phyloP scores from a whole-genome alignment of 2,888 invertebrate genomes.

The Aporophyla nigra region DNA sequence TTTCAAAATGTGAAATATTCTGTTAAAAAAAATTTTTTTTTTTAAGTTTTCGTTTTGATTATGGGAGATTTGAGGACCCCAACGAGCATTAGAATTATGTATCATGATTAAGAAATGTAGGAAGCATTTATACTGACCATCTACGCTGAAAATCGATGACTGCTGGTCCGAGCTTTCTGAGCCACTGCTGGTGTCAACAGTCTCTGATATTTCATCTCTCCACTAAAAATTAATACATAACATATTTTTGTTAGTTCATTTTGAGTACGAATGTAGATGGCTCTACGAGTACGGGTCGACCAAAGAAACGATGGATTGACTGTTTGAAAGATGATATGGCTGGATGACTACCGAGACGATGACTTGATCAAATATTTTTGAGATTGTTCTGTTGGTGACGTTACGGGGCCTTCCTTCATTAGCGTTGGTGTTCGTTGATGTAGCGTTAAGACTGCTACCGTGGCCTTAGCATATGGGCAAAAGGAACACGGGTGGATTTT shows the following conservation, averaged over 20 bases:
- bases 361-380: no score
- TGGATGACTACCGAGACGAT: not conserved
- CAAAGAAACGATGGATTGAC: not conserved
- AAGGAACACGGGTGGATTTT: no score
- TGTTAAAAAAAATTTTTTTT: no score
- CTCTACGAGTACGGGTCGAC: no score
- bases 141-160: no score
- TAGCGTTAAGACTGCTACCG: not conserved
- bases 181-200: not conserved
- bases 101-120: not conserved
- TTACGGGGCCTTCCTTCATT: not conserved
- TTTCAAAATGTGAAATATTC: not conserved
- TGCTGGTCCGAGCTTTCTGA: not conserved
- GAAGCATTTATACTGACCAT: conserved; percentile 1
- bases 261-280: not conserved
- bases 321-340: not conserved
- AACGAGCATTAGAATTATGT: not conserved
- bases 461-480: no score
- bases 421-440: not conserved
- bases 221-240: not conserved
- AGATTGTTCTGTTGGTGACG: not conserved
- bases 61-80: not conserved
- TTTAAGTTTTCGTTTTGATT: not conserved
- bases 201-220: not conserved
- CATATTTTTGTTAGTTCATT: not conserved